phyloP scores from a whole-genome alignment of 92 coral and sea anemone species.

The Nematostella vectensis region DNA sequence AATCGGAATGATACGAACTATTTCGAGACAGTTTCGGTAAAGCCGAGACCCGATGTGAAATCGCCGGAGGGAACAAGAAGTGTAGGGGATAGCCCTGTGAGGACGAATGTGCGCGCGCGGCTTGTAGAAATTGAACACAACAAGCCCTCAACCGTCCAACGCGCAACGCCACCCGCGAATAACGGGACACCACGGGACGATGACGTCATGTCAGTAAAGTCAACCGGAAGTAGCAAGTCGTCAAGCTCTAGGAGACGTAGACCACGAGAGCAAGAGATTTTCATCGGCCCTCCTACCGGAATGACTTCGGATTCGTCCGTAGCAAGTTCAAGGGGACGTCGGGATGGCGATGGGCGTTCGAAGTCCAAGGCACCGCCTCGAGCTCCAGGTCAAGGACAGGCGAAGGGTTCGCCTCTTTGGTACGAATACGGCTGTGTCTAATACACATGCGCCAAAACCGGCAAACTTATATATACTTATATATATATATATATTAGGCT shows the following conservation, averaged over 20 bases:
- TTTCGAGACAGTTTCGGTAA: neutral
- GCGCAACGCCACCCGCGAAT: neutral
- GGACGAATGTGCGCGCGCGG: constrained; percentile 34
- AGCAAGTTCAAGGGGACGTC: constrained; percentile 14
- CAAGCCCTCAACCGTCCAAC: neutral
- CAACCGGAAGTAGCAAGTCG: constrained; percentile 7
- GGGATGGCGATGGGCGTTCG: constrained; percentile 29
- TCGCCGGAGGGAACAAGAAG: neutral
- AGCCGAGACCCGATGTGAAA: neutral
- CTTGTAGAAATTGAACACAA: constrained; percentile 33
- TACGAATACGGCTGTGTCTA: constrained; percentile 81
- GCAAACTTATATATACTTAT: no score
- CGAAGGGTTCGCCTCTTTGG: constrained; percentile 63
- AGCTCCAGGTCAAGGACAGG: constrained; percentile 23
- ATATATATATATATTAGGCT: no score
- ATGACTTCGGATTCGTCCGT: constrained; percentile 12
- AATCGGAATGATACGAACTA: constrained; percentile 25
- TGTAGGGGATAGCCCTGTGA: constrained; percentile 1
- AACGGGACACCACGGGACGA: constrained; percentile 8
- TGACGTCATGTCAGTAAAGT: constrained; percentile 6
- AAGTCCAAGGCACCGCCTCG: constrained; percentile 26
- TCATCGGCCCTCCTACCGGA: constrained; percentile 6
- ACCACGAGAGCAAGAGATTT: constrained; percentile 24
- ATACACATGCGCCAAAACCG: no score
- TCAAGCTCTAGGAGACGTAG: neutral